These are phyloP conservation scores for Carduelis carduelis DNA, from an alignment of 2,797 vertebrate genomes.

Conservation along the genomic window DNA sequence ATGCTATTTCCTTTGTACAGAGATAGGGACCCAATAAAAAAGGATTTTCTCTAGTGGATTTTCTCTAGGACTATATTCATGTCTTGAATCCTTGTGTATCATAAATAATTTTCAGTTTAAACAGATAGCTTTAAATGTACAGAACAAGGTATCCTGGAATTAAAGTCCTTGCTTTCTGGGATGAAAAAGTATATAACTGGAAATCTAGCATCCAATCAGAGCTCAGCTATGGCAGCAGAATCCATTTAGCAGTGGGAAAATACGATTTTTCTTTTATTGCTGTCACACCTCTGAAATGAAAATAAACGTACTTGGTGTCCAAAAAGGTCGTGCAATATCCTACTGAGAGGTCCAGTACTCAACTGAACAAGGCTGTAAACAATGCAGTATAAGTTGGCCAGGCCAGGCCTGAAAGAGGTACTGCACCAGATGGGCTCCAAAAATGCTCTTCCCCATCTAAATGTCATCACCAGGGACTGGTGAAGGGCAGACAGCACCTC, in stretches of 20 bases:
- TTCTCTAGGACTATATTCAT: neutral
- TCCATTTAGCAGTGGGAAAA: neutral
- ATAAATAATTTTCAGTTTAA: neutral
- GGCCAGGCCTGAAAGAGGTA: neutral
- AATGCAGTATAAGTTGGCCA: neutral
- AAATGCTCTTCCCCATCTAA: neutral
- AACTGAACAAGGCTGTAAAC: neutral
- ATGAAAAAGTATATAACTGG: neutral
- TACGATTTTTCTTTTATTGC: rapidly evolving
- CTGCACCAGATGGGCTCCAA: neutral
- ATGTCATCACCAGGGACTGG: neutral
- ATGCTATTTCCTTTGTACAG: neutral
- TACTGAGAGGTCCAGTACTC: neutral
- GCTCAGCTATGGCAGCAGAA: neutral
- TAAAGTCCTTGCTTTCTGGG: neutral
- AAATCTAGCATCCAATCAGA: neutral
- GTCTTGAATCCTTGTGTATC: neutral
- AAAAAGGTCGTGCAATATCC: neutral
- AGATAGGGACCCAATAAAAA: rapidly evolving
- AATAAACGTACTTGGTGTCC: neutral
- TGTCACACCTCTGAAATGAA: neutral
- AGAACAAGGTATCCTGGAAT: neutral
- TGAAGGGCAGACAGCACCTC: neutral
- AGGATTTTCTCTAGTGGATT: neutral
- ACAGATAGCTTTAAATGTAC: neutral